Conservation (phyloP, 2,113 vertebrate genomes). For the Heterocephalus glaber region DNA sequence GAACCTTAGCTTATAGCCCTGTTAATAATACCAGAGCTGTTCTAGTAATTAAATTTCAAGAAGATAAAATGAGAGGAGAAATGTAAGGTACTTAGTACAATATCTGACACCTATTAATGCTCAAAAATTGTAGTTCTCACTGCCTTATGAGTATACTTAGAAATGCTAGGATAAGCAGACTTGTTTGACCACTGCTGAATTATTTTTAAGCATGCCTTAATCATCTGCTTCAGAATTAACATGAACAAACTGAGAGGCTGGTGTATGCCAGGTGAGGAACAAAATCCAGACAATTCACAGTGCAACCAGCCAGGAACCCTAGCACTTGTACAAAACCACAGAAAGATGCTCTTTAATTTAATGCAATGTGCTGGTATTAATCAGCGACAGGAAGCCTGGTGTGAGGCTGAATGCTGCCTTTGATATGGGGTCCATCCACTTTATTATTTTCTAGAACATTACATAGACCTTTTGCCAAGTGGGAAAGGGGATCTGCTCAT, state of each 20-base stretch:
- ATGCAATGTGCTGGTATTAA: neutral
- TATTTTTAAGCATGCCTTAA: neutral
- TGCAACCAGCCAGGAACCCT: neutral
- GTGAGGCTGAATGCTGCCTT: neutral
- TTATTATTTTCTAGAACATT: constrained; percentile 51
- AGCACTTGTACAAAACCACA: neutral
- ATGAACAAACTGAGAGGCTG: neutral
- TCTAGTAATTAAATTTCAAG: constrained; percentile 39
- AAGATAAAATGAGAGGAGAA: neutral
- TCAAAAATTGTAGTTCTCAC: neutral
- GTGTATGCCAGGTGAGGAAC: neutral
- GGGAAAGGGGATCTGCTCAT: neutral
- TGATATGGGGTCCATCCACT: neutral
- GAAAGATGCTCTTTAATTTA: neutral
- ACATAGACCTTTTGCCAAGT: neutral
- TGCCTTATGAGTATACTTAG: neutral
- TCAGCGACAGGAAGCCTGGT: neutral
- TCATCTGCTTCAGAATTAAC: constrained; percentile 35
- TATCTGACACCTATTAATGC: neutral
- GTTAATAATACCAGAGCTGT: neutral
- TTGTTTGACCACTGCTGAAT: neutral
- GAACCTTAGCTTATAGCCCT: neutral
- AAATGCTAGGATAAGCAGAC: neutral
- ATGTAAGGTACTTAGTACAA: neutral
- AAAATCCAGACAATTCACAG: neutral